phyloP scores from a whole-genome alignment of 1,140 invertebrate species.

The Venustaconcha ellipsiformis region DNA sequence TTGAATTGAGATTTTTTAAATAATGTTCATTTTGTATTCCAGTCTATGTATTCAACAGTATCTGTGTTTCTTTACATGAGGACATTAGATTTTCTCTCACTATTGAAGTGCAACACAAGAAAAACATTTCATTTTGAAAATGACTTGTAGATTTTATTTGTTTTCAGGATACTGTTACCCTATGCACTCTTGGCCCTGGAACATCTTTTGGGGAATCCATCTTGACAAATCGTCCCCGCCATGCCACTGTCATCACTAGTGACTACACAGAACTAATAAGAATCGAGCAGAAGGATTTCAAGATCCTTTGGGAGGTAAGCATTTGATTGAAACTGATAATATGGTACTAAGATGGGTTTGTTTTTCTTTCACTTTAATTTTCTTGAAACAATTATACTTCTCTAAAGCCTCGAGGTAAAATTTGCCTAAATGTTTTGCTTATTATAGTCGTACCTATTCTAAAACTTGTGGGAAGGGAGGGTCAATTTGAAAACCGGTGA shows the following conservation, averaged over 20 bases:
- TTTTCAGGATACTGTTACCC: constrained; percentile 74
- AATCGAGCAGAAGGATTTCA: constrained; percentile 82
- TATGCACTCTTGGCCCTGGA: constrained; percentile 80
- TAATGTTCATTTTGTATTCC: too few species aligned
- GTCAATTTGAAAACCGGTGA: too few species aligned
- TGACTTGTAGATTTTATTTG: constrained; percentile 4
- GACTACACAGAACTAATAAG: constrained; percentile 81
- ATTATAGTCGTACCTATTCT: too few species aligned
- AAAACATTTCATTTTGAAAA: background rate
- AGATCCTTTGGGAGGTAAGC: constrained; percentile 81
- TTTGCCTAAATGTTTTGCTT: too few species aligned
- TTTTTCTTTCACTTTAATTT: background rate
- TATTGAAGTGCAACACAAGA: too few species aligned
- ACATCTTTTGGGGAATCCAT: constrained; percentile 85
- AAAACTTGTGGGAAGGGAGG: too few species aligned
- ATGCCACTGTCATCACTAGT: constrained; percentile 80
- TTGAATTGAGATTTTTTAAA: too few species aligned
- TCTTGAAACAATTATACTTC: too few species aligned
- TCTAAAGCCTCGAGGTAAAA: too few species aligned
- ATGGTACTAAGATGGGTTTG: background rate
- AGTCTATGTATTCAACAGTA: too few species aligned
- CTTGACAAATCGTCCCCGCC: constrained; percentile 78
- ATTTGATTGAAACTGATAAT: background rate
- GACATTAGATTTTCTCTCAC: too few species aligned
- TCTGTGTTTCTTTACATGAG: too few species aligned